Conservation (phyloP, 1,140 invertebrate species). For the Telenomus remus region DNA sequence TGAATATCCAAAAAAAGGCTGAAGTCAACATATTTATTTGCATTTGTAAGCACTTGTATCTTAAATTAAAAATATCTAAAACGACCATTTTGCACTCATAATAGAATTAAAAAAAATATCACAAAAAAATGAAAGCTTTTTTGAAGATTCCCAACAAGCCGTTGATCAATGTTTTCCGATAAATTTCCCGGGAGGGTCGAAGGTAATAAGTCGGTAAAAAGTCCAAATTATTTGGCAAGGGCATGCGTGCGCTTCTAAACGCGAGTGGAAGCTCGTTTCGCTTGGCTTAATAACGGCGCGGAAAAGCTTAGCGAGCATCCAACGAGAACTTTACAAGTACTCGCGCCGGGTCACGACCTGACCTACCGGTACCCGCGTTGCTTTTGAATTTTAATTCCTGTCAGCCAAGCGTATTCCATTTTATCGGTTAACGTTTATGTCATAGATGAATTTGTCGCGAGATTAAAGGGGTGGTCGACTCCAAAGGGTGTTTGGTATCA, state of each 20-base stretch:
- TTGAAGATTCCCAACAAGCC: not conserved
- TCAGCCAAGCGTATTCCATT: conserved; percentile 38
- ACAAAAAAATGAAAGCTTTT: no score
- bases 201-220: conserved; percentile 24
- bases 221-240: conserved; percentile 30
- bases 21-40: conserved; percentile 1
- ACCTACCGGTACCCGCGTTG: conserved; percentile 66
- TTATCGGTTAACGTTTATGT: conserved; percentile 29
- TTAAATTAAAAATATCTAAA: no score
- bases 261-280: conserved; percentile 37
- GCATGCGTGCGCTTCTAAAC: conserved; percentile 17
- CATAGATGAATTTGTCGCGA: conserved; percentile 7
- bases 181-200: not conserved
- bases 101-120: no score
- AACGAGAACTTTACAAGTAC: conserved; percentile 62
- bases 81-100: not conserved
- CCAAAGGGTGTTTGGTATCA: no score
- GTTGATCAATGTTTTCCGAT: not conserved
- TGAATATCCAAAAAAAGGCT: conserved; percentile 47
- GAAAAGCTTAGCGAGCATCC: conserved; percentile 51
- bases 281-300: conserved; percentile 62
- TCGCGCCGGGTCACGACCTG: conserved; percentile 61
- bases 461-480: not conserved
- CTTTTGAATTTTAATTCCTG: conserved; percentile 69
- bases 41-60: not conserved